phyloP scores from a whole-genome alignment of 2,797 vertebrate species.

The Coreius guichenoti region DNA sequence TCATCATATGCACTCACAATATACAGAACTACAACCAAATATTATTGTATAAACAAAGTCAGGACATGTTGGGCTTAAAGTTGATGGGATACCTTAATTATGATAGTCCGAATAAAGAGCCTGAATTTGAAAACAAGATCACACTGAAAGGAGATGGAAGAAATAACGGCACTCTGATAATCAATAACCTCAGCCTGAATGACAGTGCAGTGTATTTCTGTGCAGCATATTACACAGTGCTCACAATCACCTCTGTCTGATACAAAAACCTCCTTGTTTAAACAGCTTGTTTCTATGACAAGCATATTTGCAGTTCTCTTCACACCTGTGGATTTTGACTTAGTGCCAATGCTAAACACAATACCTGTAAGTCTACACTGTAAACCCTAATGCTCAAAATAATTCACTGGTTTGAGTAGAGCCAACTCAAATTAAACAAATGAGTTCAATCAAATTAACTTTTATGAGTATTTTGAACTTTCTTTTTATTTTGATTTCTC shows the following conservation, averaged over 20 bases:
- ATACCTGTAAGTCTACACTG: no score
- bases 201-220: constrained; percentile 58
- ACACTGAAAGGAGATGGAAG: constrained; percentile 30
- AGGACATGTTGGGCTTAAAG: background rate
- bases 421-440: no score
- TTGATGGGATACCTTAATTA: constrained; percentile 10
- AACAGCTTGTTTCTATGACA: background rate
- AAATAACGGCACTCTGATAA: background rate
- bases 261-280: constrained; percentile 12
- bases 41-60: constrained; percentile 43
- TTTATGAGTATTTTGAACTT: no score
- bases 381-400: no score
- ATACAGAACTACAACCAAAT: background rate
- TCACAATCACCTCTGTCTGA: background rate
- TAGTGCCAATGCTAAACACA: background rate
- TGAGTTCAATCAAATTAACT: no score
- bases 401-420: no score
- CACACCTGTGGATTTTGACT: background rate
- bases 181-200: background rate
- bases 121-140: background rate
- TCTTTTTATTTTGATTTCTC: no score
- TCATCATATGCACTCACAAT: constrained; percentile 44
- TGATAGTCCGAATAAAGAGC: constrained; percentile 13
- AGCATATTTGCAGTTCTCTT: background rate
- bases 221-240: constrained; percentile 19